These are phyloP conservation scores for Paracanthobrama guichenoti DNA, from an alignment of 2,113 vertebrate species.

Conservation along the genomic window DNA sequence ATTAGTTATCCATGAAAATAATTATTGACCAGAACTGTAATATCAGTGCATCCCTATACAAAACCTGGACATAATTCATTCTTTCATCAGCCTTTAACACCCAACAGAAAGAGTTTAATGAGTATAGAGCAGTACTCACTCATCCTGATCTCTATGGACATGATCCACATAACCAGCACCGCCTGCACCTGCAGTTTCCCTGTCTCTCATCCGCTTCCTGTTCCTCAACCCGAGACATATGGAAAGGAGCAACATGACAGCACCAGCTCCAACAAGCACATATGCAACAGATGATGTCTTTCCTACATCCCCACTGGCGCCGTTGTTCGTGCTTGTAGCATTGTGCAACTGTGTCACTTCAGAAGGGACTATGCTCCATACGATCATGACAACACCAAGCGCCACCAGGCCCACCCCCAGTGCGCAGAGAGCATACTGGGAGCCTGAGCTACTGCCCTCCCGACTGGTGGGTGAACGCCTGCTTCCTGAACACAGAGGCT, in stretches of 20 bases:
- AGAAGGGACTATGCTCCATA: slow-evolving; percentile 90
- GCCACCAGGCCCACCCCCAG: slow-evolving; percentile 91
- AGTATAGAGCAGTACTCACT: slow-evolving; percentile 63
- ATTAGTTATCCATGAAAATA: too few species aligned
- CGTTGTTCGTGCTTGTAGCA: accelerated
- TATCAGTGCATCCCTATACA: too few species aligned
- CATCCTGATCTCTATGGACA: slow-evolving; percentile 36
- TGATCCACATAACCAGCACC: slow-evolving; percentile 46
- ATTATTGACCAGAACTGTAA: too few species aligned
- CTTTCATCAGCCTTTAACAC: too few species aligned
- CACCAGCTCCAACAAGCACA: slow-evolving; percentile 84
- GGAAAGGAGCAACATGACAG: slow-evolving; percentile 84
- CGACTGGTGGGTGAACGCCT: slow-evolving; percentile 34
- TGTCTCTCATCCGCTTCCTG: slow-evolving; percentile 69
- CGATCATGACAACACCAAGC: slow-evolving; percentile 92
- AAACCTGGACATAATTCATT: too few species aligned
- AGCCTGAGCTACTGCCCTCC: slow-evolving; percentile 73
- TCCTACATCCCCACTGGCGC: not conserved
- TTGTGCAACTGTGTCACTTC: not conserved
- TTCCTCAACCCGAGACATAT: slow-evolving; percentile 84
- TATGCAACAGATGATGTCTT: slow-evolving; percentile 90
- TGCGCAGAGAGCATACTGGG: slow-evolving; percentile 91
- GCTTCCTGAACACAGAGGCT: slow-evolving; percentile 62
- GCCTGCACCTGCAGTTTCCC: slow-evolving; percentile 37
- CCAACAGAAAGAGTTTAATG: not conserved